These are phyloP conservation scores for Agapostemon virescens DNA, from an alignment of 2,888 invertebrate genomes.

Conservation along the genomic window DNA sequence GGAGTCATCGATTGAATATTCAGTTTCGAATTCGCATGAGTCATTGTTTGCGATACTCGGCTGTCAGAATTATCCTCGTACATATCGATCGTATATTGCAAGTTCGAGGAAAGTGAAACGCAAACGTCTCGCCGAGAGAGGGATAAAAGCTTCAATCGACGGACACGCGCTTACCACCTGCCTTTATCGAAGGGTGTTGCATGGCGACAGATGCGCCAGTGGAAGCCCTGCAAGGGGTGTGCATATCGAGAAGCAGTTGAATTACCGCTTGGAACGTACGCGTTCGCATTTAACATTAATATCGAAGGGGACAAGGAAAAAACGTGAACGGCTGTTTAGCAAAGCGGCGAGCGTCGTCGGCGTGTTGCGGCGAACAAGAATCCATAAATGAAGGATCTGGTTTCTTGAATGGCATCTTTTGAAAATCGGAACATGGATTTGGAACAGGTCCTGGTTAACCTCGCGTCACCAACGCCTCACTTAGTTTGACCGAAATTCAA, in stretches of 20 bases:
- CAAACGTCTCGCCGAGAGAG: background rate
- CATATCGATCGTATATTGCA: background rate
- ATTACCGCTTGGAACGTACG: slow-evolving; percentile 56
- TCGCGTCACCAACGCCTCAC: background rate
- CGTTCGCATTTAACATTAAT: slow-evolving; percentile 40
- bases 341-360: slow-evolving; percentile 8
- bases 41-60: background rate
- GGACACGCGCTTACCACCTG: slow-evolving; percentile 59
- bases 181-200: slow-evolving; percentile 55
- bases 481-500: background rate
- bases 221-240: slow-evolving; percentile 72
- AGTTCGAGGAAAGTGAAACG: slow-evolving; percentile 26
- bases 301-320: slow-evolving; percentile 4
- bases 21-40: background rate
- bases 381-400: slow-evolving; percentile 16
- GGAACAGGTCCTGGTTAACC: background rate
- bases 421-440: background rate
- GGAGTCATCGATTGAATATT: background rate
- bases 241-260: slow-evolving; percentile 50
- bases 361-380: slow-evolving; percentile 30
- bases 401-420: slow-evolving; percentile 38
- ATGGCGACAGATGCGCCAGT: slow-evolving; percentile 70
- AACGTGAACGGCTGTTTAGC: slow-evolving; percentile 33
- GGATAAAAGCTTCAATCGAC: slow-evolving; percentile 31
- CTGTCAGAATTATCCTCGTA: background rate